These are phyloP conservation scores for Caenorhabditis brenneri DNA, from an alignment of 1,140 invertebrate species.

Conservation along the genomic window DNA sequence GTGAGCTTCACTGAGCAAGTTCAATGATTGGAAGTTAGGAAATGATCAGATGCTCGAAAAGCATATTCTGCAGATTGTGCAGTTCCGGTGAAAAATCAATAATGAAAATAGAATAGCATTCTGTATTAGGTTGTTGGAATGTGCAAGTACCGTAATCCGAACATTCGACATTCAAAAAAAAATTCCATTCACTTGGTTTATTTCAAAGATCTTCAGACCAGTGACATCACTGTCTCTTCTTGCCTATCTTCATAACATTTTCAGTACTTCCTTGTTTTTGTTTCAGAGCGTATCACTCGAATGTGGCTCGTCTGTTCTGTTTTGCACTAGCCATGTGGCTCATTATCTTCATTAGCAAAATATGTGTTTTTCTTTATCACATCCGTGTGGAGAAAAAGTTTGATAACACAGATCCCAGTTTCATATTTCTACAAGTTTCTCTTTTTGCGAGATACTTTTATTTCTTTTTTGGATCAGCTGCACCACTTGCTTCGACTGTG, in stretches of 20 bases:
- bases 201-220: too few relatives aligned
- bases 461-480: background rate
- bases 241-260: too few relatives aligned
- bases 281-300: background rate
- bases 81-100: too few relatives aligned
- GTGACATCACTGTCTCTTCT: too few relatives aligned
- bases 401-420: background rate
- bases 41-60: too few relatives aligned
- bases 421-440: background rate
- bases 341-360: conserved; percentile 6
- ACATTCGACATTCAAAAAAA: too few relatives aligned
- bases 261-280: background rate
- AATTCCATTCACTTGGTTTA: too few relatives aligned
- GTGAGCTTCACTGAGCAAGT: background rate
- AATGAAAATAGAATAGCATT: too few relatives aligned
- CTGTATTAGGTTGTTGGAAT: too few relatives aligned
- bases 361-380: background rate
- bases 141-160: too few relatives aligned
- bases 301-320: background rate
- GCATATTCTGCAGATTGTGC: too few relatives aligned
- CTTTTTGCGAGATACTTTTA: background rate
- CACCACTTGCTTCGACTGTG: background rate
- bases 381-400: background rate
- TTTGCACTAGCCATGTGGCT: background rate
- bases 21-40: too few relatives aligned